A percentile compares a stretch with the other conserved stretches of the same genome.
Conservation (phyloP, 2,113 vertebrate species). For the Antigone vipio region DNA sequence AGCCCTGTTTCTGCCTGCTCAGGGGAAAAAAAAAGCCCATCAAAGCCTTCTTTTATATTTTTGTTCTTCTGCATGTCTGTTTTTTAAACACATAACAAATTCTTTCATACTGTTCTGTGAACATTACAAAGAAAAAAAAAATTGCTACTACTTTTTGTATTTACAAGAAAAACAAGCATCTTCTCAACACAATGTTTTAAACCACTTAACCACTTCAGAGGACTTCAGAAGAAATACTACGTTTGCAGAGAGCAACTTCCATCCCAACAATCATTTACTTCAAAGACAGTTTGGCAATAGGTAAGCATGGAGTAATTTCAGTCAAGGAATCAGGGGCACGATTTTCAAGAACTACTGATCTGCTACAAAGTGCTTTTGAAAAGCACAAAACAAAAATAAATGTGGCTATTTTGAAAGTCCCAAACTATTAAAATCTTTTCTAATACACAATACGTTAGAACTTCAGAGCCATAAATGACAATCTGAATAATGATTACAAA, state of each 20-base stretch:
- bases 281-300: neutral
- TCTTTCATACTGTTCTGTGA: neutral
- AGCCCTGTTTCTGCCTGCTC: neutral
- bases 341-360: neutral
- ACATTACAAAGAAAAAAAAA: neutral
- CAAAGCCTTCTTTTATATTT: neutral
- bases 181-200: neutral
- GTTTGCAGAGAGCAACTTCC: neutral
- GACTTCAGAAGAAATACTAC: neutral
- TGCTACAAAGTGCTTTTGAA: neutral
- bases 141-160: neutral
- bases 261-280: neutral
- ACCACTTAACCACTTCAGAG: neutral
- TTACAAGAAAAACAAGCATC: neutral
- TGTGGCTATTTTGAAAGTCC: neutral
- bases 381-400: neutral
- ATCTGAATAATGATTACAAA: neutral
- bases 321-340: neutral
- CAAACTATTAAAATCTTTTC: neutral
- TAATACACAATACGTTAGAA: neutral
- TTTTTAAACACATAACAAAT: neutral
- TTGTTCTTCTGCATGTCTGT: neutral
- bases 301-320: neutral
- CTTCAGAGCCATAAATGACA: neutral
- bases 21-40: neutral